A percentile compares a stretch with the other conserved stretches of the same genome.
Conservation (phyloP, 2,888 invertebrate genomes). For the Parelbella ahira region DNA sequence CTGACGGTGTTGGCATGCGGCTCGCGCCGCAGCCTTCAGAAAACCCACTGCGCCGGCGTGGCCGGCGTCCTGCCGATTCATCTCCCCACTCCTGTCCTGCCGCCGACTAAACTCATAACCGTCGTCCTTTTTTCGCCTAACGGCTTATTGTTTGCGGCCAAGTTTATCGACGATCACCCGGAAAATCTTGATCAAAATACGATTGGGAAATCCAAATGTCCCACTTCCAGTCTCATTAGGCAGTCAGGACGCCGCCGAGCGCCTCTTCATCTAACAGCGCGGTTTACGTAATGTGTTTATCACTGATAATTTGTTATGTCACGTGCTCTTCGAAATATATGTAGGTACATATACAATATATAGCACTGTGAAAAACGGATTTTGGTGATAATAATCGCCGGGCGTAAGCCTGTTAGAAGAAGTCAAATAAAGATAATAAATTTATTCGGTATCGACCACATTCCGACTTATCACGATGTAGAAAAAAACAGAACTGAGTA, state of each 20-base stretch:
- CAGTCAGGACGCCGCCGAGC: conserved; percentile 30
- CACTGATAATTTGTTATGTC: conserved; percentile 1
- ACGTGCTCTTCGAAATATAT: conserved; percentile 1
- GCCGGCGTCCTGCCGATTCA: conserved; percentile 63
- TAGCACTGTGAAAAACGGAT: conserved; percentile 7
- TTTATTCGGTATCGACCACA: neutral
- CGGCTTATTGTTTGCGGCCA: conserved; percentile 51
- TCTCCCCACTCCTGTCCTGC: conserved; percentile 57
- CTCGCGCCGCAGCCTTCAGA: conserved; percentile 79
- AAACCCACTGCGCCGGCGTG: conserved; percentile 72
- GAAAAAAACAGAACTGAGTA: too few relatives aligned
- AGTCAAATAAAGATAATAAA: conserved; percentile 6
- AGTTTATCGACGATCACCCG: conserved; percentile 40
- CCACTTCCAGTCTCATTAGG: conserved; percentile 29
- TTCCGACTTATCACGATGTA: neutral
- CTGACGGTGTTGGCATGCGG: conserved; percentile 73
- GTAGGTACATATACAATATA: conserved; percentile 1
- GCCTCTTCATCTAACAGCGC: conserved; percentile 29
- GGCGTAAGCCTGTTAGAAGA: too few relatives aligned
- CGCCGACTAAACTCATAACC: conserved; percentile 34
- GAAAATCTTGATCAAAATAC: conserved; percentile 44
- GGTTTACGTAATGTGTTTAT: conserved; percentile 14
- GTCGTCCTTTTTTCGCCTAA: conserved; percentile 57
- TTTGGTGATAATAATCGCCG: too few relatives aligned
- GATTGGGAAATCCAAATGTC: conserved; percentile 61